phyloP scores from a whole-genome alignment of 2,113 vertebrate genomes.

The Sprattus sprattus region DNA sequence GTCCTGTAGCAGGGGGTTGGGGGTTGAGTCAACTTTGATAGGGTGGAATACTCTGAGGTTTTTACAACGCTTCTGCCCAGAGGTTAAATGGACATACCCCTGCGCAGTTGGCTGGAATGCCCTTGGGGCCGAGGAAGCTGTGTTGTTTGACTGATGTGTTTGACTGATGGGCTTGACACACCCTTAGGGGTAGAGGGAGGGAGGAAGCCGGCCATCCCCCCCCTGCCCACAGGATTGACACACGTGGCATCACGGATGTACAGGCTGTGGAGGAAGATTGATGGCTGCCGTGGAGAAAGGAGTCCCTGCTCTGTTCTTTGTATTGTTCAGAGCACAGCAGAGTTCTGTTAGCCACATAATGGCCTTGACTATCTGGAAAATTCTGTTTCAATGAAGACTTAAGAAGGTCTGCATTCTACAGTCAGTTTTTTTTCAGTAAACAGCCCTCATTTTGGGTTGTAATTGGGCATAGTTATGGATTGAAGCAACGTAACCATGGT shows the following conservation, averaged over 20 bases:
- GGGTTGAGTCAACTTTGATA: background rate
- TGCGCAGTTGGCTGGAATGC: background rate
- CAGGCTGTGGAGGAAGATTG: background rate
- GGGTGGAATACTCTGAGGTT: background rate
- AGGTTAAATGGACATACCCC: background rate
- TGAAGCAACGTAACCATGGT: background rate
- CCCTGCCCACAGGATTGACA: background rate
- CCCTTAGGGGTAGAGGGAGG: background rate
- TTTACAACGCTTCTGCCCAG: no score
- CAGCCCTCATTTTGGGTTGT: background rate
- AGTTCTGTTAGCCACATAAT: background rate
- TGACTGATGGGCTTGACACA: background rate
- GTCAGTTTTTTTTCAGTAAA: background rate
- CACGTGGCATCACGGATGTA: no score
- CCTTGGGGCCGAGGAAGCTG: background rate
- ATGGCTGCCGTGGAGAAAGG: background rate
- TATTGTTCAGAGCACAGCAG: background rate
- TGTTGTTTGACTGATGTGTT: background rate
- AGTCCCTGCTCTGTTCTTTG: background rate
- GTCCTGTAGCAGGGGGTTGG: background rate
- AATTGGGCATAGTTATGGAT: background rate
- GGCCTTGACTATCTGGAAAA: background rate
- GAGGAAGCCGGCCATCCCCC: background rate
- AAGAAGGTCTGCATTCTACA: background rate
- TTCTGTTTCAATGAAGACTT: background rate